Evolutionary conservation across 1,140 invertebrate species (phyloP), one percentile per base, ranked within the genome.

Genomic region (Diprion similis): DNA sequence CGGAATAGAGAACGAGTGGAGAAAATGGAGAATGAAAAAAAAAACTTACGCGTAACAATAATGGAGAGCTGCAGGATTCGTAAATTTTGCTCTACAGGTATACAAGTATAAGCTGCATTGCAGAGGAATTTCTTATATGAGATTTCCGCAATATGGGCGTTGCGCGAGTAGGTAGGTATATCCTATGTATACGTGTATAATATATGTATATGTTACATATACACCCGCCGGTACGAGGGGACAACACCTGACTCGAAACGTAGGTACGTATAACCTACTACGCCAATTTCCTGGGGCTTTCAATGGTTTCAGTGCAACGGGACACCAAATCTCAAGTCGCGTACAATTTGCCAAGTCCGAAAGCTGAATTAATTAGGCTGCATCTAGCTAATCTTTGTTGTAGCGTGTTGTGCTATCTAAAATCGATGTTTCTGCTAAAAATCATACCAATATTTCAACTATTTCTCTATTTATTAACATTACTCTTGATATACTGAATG

Each of bases 281-380:
- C 51, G n/a, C 3, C 11, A 59, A 59, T 59, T 59, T 59, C 51
- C 51, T 4, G n/a, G 11, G n/a, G 51, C n/a, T 59, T 59, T 59
- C 51, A 59, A 59, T 59, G 11, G 9, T 59, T 59, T 15, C 51
- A 13, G 11, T 59, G 51, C 51, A 59, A 59, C 51, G 51, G 51
- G 24, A 37, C 51, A 59, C 7, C 51, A 59, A 59, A 59, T 4
- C 51, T 59, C 9, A 59, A 59, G 51, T 59, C 51, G 51, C 11
- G 51, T 59, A 17, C 51, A 59, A 59, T 59, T 59, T 59, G 51
- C 51, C 51, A 59, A 59, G 51, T 59, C 51, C 51, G 51, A 59
- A 59, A 59, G 51, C 51, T 59, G 51, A 17, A 59, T 59, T 59
- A 59, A 59, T 59, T 59, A 9, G 51, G n/a, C 11, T 15, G 7